A percentile compares a stretch with the other conserved stretches of the same genome.
phyloP scores from a whole-genome alignment of 2,888 invertebrate genomes.

The Eristalis tenax region DNA sequence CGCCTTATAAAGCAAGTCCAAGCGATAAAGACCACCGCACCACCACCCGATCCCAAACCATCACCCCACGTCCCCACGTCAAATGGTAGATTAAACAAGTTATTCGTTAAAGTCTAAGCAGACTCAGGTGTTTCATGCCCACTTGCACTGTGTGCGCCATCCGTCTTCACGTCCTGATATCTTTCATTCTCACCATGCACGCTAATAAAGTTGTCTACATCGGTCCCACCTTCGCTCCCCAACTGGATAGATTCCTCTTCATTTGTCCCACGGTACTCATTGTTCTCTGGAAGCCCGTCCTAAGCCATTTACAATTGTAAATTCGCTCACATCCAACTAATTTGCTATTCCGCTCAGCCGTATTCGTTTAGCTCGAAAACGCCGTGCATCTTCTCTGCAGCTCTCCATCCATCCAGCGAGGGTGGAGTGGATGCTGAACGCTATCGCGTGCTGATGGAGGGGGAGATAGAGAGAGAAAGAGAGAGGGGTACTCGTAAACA shows the following conservation, averaged over 20 bases:
- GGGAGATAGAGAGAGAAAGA: neutral
- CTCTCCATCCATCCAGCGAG: slow-evolving; percentile 27
- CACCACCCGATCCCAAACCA: neutral
- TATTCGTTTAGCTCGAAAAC: slow-evolving; percentile 69
- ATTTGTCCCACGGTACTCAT: slow-evolving; percentile 45
- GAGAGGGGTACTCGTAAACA: slow-evolving; percentile 42
- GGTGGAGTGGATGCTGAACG: neutral
- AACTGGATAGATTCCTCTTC: slow-evolving; percentile 26
- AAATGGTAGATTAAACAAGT: neutral
- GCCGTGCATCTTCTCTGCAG: slow-evolving; percentile 61
- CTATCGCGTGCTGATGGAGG: slow-evolving; percentile 21
- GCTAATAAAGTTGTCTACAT: slow-evolving; percentile 62
- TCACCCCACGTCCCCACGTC: neutral
- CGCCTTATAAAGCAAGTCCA: no score
- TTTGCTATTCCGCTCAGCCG: slow-evolving; percentile 71
- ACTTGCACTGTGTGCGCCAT: neutral
- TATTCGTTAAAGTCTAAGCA: slow-evolving; percentile 13
- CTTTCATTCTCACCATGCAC: slow-evolving; percentile 19
- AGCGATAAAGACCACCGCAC: neutral
- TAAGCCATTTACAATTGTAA: slow-evolving; percentile 68
- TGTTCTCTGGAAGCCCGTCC: slow-evolving; percentile 42
- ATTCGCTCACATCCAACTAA: slow-evolving; percentile 68
- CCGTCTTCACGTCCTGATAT: neutral
- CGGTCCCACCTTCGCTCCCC: slow-evolving; percentile 16
- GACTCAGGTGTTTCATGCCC: slow-evolving; percentile 12